Percentiles rank a stretch among this genome's conserved stretches.
Evolutionary conservation across 2,797 vertebrate genomes (phyloP).

Genomic region (Phoxinus dragarum): DNA sequence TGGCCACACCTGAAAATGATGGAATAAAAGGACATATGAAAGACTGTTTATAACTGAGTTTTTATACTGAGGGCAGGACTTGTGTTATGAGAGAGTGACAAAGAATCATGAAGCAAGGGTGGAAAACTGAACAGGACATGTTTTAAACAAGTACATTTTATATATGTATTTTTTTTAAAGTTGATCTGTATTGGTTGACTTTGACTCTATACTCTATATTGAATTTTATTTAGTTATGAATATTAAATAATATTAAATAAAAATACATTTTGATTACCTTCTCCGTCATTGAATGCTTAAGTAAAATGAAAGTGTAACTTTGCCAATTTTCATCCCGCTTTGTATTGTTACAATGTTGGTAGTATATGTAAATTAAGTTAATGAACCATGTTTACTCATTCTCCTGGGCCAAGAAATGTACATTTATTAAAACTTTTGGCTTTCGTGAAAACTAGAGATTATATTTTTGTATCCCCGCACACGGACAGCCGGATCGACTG

Average conservation of each 20-base stretch:
- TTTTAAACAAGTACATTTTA: no score
- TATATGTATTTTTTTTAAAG: no score
- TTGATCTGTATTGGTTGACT: background rate
- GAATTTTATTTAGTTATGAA: background rate
- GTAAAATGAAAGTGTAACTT: background rate
- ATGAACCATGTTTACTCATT: no score
- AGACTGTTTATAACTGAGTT: background rate
- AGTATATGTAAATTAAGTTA: no score
- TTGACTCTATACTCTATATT: background rate
- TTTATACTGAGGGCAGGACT: background rate
- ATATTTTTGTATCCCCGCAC: no score
- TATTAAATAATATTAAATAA: no score
- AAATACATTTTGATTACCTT: background rate
- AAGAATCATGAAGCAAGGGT: background rate
- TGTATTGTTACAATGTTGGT: no score
- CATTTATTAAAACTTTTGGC: no score
- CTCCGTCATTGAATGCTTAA: background rate
- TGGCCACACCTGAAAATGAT: constrained; percentile 19
- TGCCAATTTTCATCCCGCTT: no score
- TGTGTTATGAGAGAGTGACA: background rate
- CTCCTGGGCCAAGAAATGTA: no score
- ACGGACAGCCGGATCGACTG: no score
- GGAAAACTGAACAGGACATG: background rate
- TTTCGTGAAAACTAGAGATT: no score
- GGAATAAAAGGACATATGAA: background rate